Evolutionary conservation across 2,797 vertebrate species (phyloP), one percentile per base, ranked within the genome.

Genomic region (Neosilurus hyrtlii): DNA sequence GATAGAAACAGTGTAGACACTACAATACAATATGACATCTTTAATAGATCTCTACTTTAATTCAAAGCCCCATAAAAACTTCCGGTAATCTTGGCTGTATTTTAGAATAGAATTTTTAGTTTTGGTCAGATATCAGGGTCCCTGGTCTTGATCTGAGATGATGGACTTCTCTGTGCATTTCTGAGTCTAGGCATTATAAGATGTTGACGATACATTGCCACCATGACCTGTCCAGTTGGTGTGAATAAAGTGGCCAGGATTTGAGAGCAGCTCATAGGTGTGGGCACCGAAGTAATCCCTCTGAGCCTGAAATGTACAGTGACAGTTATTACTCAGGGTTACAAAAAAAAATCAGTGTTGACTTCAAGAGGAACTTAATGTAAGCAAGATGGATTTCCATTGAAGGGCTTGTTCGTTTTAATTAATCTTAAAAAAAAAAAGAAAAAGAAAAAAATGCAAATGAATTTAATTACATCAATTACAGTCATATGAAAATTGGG

Each of bases 281-380:
- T 99, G 98, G 0, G 98, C 98, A 67, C 98, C 98, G 6, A 99
- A 99, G 91, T 99, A 99, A 88, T 99, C 98, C 6, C 98, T 96
- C 91, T 98, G 98, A 37, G 97, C 98, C 98, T 99, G 68, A 12
- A 82, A 82, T 2, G 70, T 15, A 74, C 84, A 83, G 67, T 63
- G 81, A 73, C 10, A 37, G 66, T 54, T 66, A 81, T 7, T 54
- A 35, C 73, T 52, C 22, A 54, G 9, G 16, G 18, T 30, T 18
- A 49, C 6, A 7, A 30, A 30, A 30, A 30, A 57, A 35, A 12
- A 6, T 7, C 35, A 37, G 11, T 15, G 7, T 3, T 3, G 26
- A 37, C 30, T 37, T 37, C 16, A 66, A 63, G 62, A 63, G 24
- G 65, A 66, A 66, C 37, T 2, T 65, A 1, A 67, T 18, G 30